Conservation (phyloP, 2,113 vertebrate genomes). For the Pantherophis guttatus region DNA sequence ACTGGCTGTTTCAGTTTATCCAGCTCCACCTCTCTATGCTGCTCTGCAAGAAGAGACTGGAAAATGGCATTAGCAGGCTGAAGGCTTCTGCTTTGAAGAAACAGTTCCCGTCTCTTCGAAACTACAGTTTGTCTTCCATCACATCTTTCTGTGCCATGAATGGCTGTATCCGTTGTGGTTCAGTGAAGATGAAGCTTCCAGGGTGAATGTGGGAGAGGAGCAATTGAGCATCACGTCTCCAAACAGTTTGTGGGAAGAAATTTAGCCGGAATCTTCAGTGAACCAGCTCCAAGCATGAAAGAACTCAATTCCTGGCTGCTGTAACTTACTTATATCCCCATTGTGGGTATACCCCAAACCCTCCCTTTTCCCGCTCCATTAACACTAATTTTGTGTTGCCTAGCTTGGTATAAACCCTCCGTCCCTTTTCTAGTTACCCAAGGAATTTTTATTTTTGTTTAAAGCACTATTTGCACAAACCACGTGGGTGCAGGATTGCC, state of each 20-base stretch:
- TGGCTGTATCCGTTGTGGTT: not conserved
- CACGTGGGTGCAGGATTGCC: not conserved
- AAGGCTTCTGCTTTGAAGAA: too few species aligned
- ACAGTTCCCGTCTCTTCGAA: not conserved
- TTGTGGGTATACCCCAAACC: not conserved
- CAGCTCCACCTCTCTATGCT: not conserved
- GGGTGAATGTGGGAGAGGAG: not conserved
- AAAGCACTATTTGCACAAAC: slow-evolving; percentile 17
- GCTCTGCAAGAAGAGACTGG: not conserved
- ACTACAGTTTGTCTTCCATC: not conserved
- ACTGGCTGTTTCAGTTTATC: not conserved
- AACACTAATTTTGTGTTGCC: not conserved
- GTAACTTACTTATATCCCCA: not conserved
- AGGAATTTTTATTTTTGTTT: not conserved
- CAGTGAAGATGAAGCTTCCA: not conserved
- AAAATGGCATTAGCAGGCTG: not conserved
- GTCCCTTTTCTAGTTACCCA: not conserved
- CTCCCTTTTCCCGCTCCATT: not conserved
- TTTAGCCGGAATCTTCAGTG: not conserved
- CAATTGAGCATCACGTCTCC: not conserved
- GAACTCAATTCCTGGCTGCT: not conserved
- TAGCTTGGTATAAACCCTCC: not conserved
- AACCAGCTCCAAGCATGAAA: not conserved
- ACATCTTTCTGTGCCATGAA: not conserved
- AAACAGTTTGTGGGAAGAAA: not conserved